phyloP scores from a whole-genome alignment of 1,140 invertebrate genomes.

The Venustaconcha ellipsiformis region DNA sequence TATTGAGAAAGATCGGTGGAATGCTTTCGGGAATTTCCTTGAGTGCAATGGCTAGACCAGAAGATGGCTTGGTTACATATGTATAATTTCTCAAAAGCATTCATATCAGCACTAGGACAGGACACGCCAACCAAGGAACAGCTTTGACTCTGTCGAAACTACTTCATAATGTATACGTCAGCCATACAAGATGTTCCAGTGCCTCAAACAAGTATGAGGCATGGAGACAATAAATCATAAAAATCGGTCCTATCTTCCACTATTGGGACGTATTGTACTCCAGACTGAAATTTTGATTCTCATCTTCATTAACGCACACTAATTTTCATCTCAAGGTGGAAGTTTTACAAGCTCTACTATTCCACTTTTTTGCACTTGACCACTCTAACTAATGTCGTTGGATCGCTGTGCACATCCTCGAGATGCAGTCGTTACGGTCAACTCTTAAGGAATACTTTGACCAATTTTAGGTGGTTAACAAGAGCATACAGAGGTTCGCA shows the following conservation, averaged over 20 bases:
- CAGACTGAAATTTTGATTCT: slow-evolving; percentile 1
- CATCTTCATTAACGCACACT: neutral
- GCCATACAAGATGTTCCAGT: neutral
- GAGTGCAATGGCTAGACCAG: slow-evolving; percentile 24
- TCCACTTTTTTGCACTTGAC: neutral
- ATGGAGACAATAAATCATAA: neutral
- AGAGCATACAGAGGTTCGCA: neutral
- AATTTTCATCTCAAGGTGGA: neutral
- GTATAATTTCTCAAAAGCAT: slow-evolving; percentile 16
- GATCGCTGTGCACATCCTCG: neutral
- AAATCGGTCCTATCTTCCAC: neutral
- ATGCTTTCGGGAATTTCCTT: slow-evolving; percentile 15
- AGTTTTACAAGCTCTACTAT: neutral
- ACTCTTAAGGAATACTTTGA: neutral
- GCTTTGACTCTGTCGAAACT: neutral
- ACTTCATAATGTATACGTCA: neutral
- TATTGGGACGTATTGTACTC: neutral
- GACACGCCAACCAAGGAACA: neutral
- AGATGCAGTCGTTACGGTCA: neutral
- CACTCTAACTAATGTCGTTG: neutral
- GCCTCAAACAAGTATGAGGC: neutral
- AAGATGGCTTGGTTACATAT: slow-evolving; percentile 2
- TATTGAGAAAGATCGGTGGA: slow-evolving; percentile 29
- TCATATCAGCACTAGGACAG: slow-evolving; percentile 1
- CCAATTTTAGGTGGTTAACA: slow-evolving; percentile 1